Evolutionary conservation across 2,797 vertebrate genomes (phyloP), one percentile per base, ranked within the genome.

Genomic region (Hephaestus fuliginosus): DNA sequence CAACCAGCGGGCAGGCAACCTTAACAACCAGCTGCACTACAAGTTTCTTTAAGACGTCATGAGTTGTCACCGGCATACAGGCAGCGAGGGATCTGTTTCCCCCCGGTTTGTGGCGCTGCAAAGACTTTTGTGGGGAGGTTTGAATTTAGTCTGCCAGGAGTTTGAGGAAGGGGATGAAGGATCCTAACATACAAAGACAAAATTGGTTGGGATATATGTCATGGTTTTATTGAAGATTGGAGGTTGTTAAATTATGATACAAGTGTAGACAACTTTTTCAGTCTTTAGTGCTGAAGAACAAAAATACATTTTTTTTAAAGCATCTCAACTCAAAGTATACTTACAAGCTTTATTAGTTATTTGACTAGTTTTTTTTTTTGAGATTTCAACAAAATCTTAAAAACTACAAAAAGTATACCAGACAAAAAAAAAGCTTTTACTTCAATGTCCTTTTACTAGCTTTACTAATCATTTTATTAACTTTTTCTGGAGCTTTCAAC

Each of bases 41-140:
- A 65, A 67, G 79, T 53, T 82, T 85, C 84, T 87, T 75, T 53
- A 83, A 88, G 85, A 91, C 82, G 84, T 91, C 91, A 90, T 74
- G 86, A 83, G 84, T 83, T 88, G 89, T 92, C 91, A 88, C 82
- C 66, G 58, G 81, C 87, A 78, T 55, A 85, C 87, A 85, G 86
- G 89, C 91, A 46, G 82, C 83, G 3, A 84, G 86, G 90, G 92
- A 91, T 86, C 85, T 68, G 70, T 84, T 90, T 78, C 60, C 72
- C 72, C 82, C 69, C 41, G 28, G 74, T 88, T 87, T 90, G 87
- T 85, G 88, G 81, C 82, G 79, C 91, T 89, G 80, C 65, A 90
- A 89, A 90, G 90, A 88, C 72, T 87, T 89, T 83, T 84, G 85
- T 80, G 85, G 81, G 81, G 77, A 86, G 78, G 77, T 71, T 86